These are phyloP conservation scores for Aspidoscelis tigris DNA, from an alignment of 2,113 vertebrate genomes.

Conservation along the genomic window DNA sequence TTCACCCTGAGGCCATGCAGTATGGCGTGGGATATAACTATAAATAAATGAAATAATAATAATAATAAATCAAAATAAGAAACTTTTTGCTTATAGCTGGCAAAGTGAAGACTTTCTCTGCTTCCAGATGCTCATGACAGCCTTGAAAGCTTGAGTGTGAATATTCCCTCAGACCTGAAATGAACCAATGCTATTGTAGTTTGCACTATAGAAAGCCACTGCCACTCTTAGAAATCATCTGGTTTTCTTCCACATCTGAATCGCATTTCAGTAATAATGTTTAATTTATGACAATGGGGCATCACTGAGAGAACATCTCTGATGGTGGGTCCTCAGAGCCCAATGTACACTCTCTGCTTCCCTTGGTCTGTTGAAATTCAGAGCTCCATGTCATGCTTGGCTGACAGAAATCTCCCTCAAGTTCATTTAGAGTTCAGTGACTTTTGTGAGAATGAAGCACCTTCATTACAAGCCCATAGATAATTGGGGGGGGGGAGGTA, in stretches of 20 bases:
- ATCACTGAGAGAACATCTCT: constrained; percentile 47
- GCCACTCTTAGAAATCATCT: constrained; percentile 6
- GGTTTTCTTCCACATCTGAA: background rate
- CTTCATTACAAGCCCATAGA: constrained; percentile 53
- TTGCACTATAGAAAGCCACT: background rate
- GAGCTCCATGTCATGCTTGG: constrained; percentile 42
- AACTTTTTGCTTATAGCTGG: background rate
- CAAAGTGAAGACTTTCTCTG: background rate
- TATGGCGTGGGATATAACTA: too few species aligned
- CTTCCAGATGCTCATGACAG: background rate
- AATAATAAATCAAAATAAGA: too few species aligned
- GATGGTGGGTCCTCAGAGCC: constrained; percentile 53
- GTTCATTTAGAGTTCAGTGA: constrained; percentile 54
- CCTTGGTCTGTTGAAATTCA: constrained; percentile 30
- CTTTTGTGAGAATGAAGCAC: constrained; percentile 51
- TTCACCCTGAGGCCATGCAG: too few species aligned
- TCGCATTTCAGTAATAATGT: constrained; percentile 44
- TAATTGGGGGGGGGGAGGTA: background rate
- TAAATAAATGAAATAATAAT: too few species aligned
- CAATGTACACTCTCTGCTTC: constrained; percentile 52
- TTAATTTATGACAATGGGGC: constrained; percentile 35
- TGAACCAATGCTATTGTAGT: background rate
- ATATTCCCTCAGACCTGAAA: background rate
- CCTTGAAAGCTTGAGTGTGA: too few species aligned
- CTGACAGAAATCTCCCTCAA: constrained; percentile 23